These are phyloP conservation scores for Lycophotia porphyrea DNA, from an alignment of 2,888 invertebrate species.

Conservation along the genomic window DNA sequence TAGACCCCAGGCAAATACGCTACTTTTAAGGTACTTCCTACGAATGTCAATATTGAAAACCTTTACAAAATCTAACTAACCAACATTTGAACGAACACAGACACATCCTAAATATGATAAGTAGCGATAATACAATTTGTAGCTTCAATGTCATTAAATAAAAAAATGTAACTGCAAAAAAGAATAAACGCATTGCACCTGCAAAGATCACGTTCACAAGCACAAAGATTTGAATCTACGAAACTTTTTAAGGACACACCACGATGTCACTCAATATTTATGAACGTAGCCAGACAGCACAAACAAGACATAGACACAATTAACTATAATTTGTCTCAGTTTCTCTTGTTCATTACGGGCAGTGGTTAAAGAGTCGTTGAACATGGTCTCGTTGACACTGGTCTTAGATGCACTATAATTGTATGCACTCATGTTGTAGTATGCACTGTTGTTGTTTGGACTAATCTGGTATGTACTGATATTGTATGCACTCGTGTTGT, in stretches of 20 bases:
- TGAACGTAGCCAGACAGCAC: neutral
- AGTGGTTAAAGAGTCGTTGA: neutral
- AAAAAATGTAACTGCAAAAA: neutral
- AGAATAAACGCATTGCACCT: neutral
- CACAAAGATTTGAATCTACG: conserved; percentile 11
- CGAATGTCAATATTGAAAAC: neutral
- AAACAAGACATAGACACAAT: neutral
- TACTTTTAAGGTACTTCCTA: conserved; percentile 5
- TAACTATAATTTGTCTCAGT: neutral
- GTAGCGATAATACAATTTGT: neutral
- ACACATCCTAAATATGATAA: neutral
- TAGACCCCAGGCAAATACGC: neutral
- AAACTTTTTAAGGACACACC: conserved; percentile 14
- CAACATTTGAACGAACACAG: neutral
- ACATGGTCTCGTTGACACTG: neutral
- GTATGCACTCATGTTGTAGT: neutral
- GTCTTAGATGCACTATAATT: neutral
- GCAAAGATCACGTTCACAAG: conserved; percentile 2
- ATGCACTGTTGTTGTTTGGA: neutral
- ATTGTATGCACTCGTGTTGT: neutral
- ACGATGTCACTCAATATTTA: neutral
- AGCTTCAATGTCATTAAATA: neutral
- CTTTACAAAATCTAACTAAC: neutral
- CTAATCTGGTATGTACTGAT: neutral
- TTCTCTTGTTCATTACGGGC: neutral